Base-by-base conservation (phyloP, 1,140 invertebrate species). In the Meteorus sp. region DNA sequence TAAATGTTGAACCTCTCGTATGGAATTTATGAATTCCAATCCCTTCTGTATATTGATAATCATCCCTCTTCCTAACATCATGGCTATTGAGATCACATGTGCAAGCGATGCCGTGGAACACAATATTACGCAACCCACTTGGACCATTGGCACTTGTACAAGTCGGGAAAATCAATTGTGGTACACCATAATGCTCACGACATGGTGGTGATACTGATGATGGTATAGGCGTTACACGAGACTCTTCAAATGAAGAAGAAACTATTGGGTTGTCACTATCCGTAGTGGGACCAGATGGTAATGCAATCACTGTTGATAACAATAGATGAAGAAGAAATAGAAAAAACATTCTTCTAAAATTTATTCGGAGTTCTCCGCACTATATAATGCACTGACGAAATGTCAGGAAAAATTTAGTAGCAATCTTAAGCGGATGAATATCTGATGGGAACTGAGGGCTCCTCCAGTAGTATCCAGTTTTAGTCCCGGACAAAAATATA, bases 11-110 rank as follows among this genome's bases (percentile, higher is more conserved):
- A 7, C 73, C 72, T 19, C 66, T 66, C 0, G 71, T 74, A 47
- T 78, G 75, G 9, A 79, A 55, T 62, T 80, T 79, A 55, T 77
- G 72, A 3, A 60, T 66, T 2, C 77, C 76, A 15, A 75, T 52
- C 11, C 72, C 73, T 0, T 54, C 48, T 13, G 59, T 68, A 39
- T 73, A 72, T 8, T 17, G 53, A 55, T 80, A 79, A 62, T 80
- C 76, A 43, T 74, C 74, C 23, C 75, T 70, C n/a, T 68, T 61
- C n/a, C 50, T 51, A 11, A 57, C 44, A 4, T 56, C 41, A 1
- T 48, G 59, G 6, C 60, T 47, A 20, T 66, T 66, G 1, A 73
- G 7, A 41, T 73, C 68, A 41, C 76, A 76, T 37, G 69, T 37
- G 56, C 72, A 79, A 8, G 70, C 63, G 65, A 72, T 75, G 5